Conservation (phyloP, 64 coral and sea anemone genomes). For the Stichodactyla helianthus region DNA sequence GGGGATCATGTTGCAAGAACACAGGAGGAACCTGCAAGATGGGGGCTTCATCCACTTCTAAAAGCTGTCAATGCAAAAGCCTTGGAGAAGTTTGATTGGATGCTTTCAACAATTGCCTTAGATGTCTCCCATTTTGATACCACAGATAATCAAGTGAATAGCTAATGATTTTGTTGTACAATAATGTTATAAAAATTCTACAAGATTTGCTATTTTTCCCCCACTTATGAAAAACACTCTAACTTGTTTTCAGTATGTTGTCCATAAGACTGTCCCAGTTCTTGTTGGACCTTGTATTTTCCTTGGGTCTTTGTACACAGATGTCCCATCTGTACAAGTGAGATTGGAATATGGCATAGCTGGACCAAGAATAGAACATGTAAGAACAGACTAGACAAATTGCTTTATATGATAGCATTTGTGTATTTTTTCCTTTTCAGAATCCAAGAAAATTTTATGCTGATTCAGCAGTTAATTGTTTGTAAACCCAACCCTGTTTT, state of each 20-base stretch:
- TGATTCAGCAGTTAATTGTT: no score
- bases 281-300: slow-evolving; percentile 72
- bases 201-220: no score
- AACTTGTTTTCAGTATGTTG: slow-evolving; percentile 35
- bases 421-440: no score
- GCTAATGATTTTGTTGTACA: not conserved
- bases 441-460: no score
- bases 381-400: not conserved
- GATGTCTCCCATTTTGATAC: not conserved
- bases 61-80: slow-evolving; percentile 43
- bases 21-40: slow-evolving; percentile 54
- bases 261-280: slow-evolving; percentile 47
- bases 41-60: slow-evolving; percentile 63
- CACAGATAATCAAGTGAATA: not conserved
- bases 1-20: slow-evolving; percentile 53
- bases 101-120: slow-evolving; percentile 10
- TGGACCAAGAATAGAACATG: slow-evolving; percentile 52
- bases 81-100: slow-evolving; percentile 53
- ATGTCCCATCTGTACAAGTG: slow-evolving; percentile 34
- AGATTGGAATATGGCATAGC: slow-evolving; percentile 67
- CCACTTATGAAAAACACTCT: not conserved
- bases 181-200: not conserved
- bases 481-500: no score
- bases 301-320: slow-evolving; percentile 57
- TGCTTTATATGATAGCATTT: no score